Evolutionary conservation across 2,113 vertebrate species (phyloP).

Genomic region (Leptocoma aspasia): DNA sequence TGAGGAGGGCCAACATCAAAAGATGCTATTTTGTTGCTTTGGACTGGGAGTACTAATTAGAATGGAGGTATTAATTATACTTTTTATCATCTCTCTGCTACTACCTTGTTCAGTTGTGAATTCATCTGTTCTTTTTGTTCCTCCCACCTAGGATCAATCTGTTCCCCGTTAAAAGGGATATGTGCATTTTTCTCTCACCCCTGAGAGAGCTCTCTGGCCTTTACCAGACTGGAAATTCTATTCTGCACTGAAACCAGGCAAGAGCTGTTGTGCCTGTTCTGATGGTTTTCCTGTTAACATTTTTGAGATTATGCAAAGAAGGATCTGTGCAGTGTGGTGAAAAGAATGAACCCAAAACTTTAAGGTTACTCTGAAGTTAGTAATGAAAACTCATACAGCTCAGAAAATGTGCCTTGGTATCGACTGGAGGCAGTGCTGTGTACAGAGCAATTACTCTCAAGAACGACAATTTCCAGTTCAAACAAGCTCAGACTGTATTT

Average conservation of each 20-base stretch:
- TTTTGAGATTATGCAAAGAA: not conserved
- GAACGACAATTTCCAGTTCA: constrained; percentile 29
- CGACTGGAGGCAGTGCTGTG: not conserved
- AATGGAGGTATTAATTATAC: not conserved
- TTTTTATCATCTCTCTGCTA: not conserved
- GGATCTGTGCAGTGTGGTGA: not conserved
- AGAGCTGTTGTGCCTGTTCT: not conserved
- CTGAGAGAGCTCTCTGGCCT: not conserved
- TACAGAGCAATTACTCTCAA: not conserved
- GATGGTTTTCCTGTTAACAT: not conserved
- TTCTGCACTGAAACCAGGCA: not conserved
- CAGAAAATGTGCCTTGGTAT: not conserved
- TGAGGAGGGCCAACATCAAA: not conserved
- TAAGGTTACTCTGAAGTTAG: not conserved
- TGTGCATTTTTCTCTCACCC: not conserved
- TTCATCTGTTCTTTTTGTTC: not conserved
- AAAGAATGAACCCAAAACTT: not conserved
- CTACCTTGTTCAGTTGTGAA: not conserved
- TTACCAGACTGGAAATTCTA: not conserved
- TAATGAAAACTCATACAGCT: not conserved
- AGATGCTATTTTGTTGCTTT: not conserved
- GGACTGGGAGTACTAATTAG: not conserved
- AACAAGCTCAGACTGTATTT: constrained; percentile 20
- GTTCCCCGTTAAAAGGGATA: not conserved
- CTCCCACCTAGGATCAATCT: not conserved